phyloP scores from a whole-genome alignment of 2,113 vertebrate species.

The Odocoileus virginianus region DNA sequence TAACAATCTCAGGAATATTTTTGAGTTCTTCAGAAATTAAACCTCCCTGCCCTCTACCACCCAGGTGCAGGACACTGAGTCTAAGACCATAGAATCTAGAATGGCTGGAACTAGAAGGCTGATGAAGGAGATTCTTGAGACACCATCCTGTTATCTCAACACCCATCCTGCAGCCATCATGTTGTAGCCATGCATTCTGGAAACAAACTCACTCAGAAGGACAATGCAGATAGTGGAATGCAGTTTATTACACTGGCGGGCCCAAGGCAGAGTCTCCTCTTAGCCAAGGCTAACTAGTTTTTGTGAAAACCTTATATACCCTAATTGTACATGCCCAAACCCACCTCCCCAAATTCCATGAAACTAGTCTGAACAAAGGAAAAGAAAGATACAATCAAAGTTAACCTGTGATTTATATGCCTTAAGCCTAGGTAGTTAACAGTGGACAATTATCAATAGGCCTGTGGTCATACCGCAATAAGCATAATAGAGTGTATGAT shows the following conservation, averaged over 20 bases:
- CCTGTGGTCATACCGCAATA: neutral
- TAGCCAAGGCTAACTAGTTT: neutral
- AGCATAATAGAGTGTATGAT: neutral
- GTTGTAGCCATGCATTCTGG: neutral
- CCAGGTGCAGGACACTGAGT: neutral
- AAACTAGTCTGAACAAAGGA: neutral
- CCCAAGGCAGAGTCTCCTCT: neutral
- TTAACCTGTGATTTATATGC: neutral
- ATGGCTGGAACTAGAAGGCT: neutral
- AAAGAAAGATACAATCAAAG: neutral
- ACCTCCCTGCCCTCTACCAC: neutral
- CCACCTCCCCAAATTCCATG: neutral
- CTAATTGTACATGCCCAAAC: neutral
- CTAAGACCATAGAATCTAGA: neutral
- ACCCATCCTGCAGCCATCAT: neutral
- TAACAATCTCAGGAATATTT: neutral
- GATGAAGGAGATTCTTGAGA: neutral
- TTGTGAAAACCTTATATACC: neutral
- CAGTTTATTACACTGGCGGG: fast-evolving
- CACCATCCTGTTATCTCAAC: neutral
- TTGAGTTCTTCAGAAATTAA: neutral
- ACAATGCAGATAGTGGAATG: neutral
- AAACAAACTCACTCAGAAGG: neutral
- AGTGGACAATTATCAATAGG: neutral
- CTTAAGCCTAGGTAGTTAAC: neutral